phyloP scores from a whole-genome alignment of 2,797 vertebrate species.

The Peromyscus nudipes region DNA sequence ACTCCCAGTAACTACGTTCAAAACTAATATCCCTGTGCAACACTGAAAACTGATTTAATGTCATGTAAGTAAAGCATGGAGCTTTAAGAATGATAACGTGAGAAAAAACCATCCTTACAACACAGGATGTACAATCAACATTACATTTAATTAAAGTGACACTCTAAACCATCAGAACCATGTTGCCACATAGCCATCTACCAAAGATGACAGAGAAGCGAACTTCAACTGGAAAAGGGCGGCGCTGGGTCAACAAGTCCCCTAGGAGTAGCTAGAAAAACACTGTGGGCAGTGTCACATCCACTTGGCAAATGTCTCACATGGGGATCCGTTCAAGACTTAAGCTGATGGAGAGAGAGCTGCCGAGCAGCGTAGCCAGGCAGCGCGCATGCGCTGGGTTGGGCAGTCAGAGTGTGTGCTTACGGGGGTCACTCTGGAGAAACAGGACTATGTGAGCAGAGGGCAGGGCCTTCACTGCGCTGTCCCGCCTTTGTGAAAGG shows the following conservation, averaged over 20 bases:
- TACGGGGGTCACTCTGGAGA: background rate
- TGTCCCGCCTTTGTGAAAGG: background rate
- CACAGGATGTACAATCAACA: background rate
- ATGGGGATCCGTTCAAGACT: background rate
- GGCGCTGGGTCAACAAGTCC: background rate
- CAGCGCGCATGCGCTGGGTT: background rate
- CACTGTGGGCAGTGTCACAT: background rate
- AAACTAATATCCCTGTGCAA: conserved; percentile 38
- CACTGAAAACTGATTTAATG: conserved; percentile 22
- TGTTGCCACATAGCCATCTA: background rate
- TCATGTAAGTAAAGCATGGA: conserved; percentile 45
- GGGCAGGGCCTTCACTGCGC: background rate
- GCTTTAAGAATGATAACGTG: conserved; percentile 12
- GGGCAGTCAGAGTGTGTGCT: background rate
- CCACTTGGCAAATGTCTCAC: background rate
- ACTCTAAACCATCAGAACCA: background rate
- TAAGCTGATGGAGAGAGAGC: background rate
- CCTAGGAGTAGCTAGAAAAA: background rate
- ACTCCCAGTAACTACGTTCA: conserved; percentile 21
- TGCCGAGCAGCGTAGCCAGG: background rate
- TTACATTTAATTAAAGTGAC: background rate
- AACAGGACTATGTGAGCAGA: background rate
- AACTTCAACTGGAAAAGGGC: background rate
- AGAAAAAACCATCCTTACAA: conserved; percentile 41
- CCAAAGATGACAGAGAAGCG: background rate